phyloP scores from a whole-genome alignment of 2,113 vertebrate species.

The Lepus timidus region DNA sequence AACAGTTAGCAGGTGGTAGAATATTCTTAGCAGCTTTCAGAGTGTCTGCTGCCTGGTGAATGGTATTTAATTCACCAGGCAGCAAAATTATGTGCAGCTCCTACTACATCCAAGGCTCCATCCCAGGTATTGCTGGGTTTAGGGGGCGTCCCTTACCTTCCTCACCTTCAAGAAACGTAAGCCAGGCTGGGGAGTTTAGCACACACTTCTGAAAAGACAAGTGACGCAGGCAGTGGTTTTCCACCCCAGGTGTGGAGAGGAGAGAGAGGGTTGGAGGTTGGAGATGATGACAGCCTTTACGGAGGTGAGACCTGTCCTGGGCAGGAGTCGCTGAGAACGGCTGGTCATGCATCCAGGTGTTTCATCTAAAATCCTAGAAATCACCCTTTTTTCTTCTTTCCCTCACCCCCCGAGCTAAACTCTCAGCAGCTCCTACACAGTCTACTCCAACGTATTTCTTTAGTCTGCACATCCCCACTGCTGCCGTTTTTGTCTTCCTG shows the following conservation, averaged over 20 bases:
- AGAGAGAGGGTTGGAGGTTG: background rate
- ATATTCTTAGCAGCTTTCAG: conserved; percentile 55
- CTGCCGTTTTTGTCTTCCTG: background rate
- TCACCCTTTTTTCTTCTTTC: background rate
- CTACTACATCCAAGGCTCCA: background rate
- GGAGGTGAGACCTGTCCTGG: background rate
- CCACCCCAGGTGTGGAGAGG: background rate
- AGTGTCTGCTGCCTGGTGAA: background rate
- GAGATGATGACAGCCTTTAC: background rate
- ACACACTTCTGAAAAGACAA: background rate
- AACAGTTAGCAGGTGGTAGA: background rate
- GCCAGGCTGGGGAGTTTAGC: background rate
- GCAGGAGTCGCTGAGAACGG: background rate
- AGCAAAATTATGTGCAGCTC: background rate
- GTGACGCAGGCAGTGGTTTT: background rate
- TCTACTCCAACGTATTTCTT: background rate
- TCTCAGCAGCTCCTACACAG: background rate
- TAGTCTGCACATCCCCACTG: background rate
- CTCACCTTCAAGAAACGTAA: background rate
- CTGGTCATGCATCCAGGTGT: background rate
- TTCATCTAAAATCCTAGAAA: background rate
- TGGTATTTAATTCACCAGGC: background rate
- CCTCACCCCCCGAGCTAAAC: background rate
- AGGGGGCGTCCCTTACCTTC: too few relatives aligned
- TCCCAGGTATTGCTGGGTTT: background rate